Base-by-base conservation (phyloP, 2,888 invertebrate species). In the Sturmia bella region DNA sequence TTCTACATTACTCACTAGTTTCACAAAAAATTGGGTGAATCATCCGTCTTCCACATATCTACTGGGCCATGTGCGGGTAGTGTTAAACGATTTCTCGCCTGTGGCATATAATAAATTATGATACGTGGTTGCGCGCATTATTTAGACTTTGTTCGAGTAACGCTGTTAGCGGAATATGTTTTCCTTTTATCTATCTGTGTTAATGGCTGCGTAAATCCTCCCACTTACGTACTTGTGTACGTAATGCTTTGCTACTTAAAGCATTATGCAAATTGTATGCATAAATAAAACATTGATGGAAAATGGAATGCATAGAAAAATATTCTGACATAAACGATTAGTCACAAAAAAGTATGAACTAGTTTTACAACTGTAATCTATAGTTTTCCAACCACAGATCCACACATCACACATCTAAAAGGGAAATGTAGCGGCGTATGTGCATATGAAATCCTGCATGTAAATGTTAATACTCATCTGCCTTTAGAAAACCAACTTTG, bases 211-310 rank as follows among this genome's bases (percentile, higher is more conserved):
- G n/a, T n/a, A n/a, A n/a, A n/a, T n/a, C n/a, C n/a, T n/a, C n/a
- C n/a, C n/a, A n/a, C 32, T 41, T 2, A 7, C 3, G 24, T 15
- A 59, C 50, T 15, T 50, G 27, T 63, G 43, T 43, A 21, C 41
- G 19, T 12, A 17, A 11, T 39, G 12, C 39, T 73, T 73, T 45
- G 24, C 57, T 52, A 57, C 57, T 41, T 61, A 45, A 37, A 41
- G 6, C 48, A 76, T 73, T 77, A 81, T 69, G 73, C 43, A 81
- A 81, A 81, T 81, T 24, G 7, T 74, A 57, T 82, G 63, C 69
- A 70, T 41, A 74, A 74, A 52, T 77, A 76, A 64, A 56, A 27
- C 43, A 19, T 57, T 48, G 43, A 52, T 39, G 12, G 17, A 52
- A 57, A 73, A 57, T 27, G 15, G 6, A 70, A 63, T 57, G 12